These are phyloP conservation scores for Cynocephalus volans DNA, from an alignment of 2,113 vertebrate genomes.

Conservation along the genomic window DNA sequence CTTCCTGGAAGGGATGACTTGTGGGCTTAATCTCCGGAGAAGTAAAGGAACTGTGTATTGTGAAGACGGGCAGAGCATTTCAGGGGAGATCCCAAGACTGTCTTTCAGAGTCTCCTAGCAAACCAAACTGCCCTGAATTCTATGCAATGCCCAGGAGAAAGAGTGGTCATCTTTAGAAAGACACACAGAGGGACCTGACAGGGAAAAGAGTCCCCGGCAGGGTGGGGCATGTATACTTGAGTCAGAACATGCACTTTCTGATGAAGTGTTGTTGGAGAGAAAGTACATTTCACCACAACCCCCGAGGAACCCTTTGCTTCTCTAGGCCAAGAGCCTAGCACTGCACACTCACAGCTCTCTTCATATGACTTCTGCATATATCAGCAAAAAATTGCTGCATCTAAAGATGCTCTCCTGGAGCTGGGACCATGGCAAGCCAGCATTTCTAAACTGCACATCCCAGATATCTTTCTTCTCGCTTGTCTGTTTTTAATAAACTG, in stretches of 20 bases:
- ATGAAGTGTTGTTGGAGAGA: not conserved
- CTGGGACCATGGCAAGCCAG: not conserved
- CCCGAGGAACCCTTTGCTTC: not conserved
- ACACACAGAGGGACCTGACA: not conserved
- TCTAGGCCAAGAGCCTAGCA: not conserved
- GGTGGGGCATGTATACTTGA: too few species aligned
- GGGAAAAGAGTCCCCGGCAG: not conserved
- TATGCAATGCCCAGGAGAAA: not conserved
- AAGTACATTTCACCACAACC: not conserved
- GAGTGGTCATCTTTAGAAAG: not conserved
- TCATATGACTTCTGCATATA: not conserved
- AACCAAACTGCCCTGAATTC: not conserved
- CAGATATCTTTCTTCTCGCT: not conserved
- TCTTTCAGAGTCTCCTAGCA: not conserved
- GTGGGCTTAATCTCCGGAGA: not conserved
- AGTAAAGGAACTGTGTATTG: not conserved
- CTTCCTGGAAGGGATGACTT: not conserved
- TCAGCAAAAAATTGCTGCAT: not conserved
- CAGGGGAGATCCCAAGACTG: not conserved
- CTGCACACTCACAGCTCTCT: not conserved
- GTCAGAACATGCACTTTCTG: not conserved
- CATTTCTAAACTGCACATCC: not conserved
- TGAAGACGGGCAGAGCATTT: not conserved
- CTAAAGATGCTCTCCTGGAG: not conserved
- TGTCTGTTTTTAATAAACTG: not conserved